Conservation (phyloP, 37 sponge, comb jelly and placozoan species). For the Agelas oroides region DNA sequence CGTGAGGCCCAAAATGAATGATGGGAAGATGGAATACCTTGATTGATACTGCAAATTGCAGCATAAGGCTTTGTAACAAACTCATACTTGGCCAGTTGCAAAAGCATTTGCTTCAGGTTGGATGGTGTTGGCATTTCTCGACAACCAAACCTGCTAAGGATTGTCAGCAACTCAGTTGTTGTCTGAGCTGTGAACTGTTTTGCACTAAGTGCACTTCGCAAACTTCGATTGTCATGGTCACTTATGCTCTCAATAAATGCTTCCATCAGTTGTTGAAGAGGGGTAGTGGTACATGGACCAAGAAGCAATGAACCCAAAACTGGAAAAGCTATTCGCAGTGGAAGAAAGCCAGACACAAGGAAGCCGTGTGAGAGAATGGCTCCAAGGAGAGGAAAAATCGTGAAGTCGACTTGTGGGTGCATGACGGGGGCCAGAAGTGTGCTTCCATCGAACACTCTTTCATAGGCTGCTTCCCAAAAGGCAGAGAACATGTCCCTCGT, state of each 20-base stretch:
- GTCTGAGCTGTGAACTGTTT: background rate
- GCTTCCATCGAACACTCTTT: constrained; percentile 23
- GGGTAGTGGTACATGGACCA: background rate
- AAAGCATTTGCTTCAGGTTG: background rate
- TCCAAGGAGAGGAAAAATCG: constrained; percentile 17
- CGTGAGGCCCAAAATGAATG: constrained; percentile 1
- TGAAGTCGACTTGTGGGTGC: constrained; percentile 9
- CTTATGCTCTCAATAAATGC: constrained; percentile 21
- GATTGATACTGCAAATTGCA: constrained; percentile 2
- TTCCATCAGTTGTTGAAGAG: background rate
- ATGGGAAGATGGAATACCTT: constrained; percentile 23
- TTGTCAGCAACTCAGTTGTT: background rate
- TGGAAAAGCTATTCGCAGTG: constrained; percentile 24
- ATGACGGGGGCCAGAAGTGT: constrained; percentile 23
- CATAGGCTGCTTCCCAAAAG: constrained; percentile 26
- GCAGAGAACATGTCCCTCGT: constrained; percentile 35
- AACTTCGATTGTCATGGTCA: background rate
- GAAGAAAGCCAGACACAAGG: constrained; percentile 15
- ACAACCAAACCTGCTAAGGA: constrained; percentile 23
- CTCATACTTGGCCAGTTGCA: constrained; percentile 1
- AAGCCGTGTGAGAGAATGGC: constrained; percentile 17
- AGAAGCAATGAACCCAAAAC: background rate
- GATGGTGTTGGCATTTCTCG: constrained; percentile 14
- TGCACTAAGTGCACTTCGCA: background rate
- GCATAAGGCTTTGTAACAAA: constrained; percentile 41